A percentile compares a stretch with the other conserved stretches of the same genome.
Conservation (phyloP, 2,888 invertebrate genomes). For the Tinea trinotella region DNA sequence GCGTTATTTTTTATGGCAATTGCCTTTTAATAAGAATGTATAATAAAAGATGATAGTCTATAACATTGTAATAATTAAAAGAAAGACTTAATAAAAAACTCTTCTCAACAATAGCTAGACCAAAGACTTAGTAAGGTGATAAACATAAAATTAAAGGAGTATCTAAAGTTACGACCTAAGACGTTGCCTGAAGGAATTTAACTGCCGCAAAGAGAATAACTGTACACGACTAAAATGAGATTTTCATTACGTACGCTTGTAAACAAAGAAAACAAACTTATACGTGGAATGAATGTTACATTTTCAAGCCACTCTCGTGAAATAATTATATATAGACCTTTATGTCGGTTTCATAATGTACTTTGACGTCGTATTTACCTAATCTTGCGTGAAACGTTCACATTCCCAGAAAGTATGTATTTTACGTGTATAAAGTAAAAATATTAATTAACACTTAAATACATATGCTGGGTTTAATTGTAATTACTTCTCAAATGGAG, state of each 20-base stretch:
- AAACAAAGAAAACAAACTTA: slow-evolving; percentile 29
- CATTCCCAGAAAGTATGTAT: background rate
- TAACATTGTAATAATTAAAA: too few species aligned
- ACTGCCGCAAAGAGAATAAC: slow-evolving; percentile 12
- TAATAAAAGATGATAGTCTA: too few species aligned
- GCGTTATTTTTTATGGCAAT: too few species aligned
- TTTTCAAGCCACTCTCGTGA: slow-evolving; percentile 14
- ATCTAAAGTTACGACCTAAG: slow-evolving; percentile 6
- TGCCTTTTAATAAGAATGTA: too few species aligned
- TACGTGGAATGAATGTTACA: slow-evolving; percentile 15
- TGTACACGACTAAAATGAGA: slow-evolving; percentile 23
- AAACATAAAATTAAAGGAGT: slow-evolving; percentile 16
- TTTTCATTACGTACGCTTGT: slow-evolving; percentile 33
- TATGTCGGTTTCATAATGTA: slow-evolving; percentile 10
- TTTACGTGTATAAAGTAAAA: background rate
- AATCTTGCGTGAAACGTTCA: slow-evolving; percentile 1
- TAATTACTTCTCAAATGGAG: too few species aligned
- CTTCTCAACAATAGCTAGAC: background rate
- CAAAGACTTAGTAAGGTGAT: slow-evolving; percentile 14
- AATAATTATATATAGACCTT: slow-evolving; percentile 17
- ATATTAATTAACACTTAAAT: too few species aligned
- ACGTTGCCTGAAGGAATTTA: background rate
- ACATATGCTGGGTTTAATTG: too few species aligned
- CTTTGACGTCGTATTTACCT: background rate
- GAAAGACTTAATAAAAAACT: background rate